These are phyloP conservation scores for Chironomus tentans DNA, from an alignment of 2,888 invertebrate species.

Conservation along the genomic window DNA sequence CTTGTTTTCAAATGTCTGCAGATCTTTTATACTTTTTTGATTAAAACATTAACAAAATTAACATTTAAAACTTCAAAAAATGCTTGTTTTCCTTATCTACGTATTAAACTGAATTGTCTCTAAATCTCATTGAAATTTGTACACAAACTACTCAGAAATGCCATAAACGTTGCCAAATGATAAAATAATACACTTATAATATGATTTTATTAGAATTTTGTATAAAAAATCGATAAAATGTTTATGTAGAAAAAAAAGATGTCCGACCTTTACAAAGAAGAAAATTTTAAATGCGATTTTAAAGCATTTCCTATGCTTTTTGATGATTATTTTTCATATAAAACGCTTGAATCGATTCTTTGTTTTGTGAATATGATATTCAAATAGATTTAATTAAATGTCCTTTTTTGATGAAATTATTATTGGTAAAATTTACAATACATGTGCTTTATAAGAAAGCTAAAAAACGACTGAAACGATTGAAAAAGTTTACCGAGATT, in stretches of 20 bases:
- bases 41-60: neutral
- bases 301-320: neutral
- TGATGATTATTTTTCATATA: neutral
- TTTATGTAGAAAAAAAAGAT: constrained; percentile 2
- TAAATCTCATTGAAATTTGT: neutral
- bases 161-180: neutral
- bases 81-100: neutral
- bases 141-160: constrained; percentile 16
- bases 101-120: neutral
- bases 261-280: constrained; percentile 5
- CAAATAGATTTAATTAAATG: neutral
- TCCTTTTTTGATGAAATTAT: neutral
- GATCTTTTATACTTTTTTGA: too few species aligned
- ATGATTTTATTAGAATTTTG: neutral
- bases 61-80: too few species aligned
- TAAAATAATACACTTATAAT: neutral
- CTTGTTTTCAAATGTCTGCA: too few species aligned
- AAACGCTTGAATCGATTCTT: neutral
- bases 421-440: neutral
- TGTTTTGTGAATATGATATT: neutral
- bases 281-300: neutral
- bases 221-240: neutral
- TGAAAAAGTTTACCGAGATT: too few species aligned
- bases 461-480: neutral
- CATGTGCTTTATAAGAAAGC: neutral